Conservation (phyloP, 2,888 invertebrate genomes). For the Bugula neritina region DNA sequence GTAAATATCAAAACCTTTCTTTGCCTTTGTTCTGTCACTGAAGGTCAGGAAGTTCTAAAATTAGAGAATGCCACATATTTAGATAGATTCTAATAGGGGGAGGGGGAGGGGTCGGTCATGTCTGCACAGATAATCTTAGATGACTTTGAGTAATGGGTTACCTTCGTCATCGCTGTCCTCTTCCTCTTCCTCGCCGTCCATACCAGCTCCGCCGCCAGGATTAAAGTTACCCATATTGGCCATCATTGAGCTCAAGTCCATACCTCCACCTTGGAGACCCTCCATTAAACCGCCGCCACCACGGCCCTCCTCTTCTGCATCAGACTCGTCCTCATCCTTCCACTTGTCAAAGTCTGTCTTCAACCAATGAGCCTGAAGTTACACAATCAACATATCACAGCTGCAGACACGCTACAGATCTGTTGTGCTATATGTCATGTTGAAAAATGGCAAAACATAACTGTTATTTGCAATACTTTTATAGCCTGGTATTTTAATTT, state of each 20-base stretch:
- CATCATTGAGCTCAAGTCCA: conserved; percentile 28
- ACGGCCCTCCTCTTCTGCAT: conserved; percentile 60
- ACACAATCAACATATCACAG: not conserved
- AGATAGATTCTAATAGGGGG: too few species aligned
- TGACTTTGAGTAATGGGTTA: conserved; percentile 31
- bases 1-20: too few species aligned
- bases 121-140: too few species aligned
- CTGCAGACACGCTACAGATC: too few species aligned
- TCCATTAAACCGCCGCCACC: not conserved
- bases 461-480: too few species aligned
- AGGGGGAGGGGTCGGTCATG: too few species aligned
- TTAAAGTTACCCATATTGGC: conserved; percentile 31
- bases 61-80: too few species aligned
- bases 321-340: conserved; percentile 92
- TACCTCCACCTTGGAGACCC: not conserved
- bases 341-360: conserved; percentile 97
- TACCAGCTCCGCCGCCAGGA: conserved; percentile 18
- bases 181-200: conserved; percentile 33
- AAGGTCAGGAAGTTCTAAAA: too few species aligned
- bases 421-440: too few species aligned
- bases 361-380: conserved; percentile 73
- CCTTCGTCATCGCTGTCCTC: conserved; percentile 46
- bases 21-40: too few species aligned
- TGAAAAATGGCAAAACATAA: too few species aligned
- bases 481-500: too few species aligned